Evolutionary conservation across 2,888 invertebrate genomes (phyloP).

Genomic region (Sinohyriopsis cumingii): DNA sequence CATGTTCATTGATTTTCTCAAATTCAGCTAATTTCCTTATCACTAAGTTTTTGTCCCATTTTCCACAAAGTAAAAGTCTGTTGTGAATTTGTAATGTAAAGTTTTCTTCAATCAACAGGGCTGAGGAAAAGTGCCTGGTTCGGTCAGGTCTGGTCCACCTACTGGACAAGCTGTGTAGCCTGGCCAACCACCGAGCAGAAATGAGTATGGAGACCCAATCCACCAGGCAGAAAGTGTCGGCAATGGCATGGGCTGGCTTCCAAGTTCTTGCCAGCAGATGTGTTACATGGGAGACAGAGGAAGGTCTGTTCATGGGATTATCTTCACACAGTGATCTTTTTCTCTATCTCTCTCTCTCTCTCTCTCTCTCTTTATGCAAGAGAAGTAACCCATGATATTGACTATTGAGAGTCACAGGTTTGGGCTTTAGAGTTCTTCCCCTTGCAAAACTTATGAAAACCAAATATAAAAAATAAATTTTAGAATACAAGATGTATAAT

Average conservation of each 20-base stretch:
- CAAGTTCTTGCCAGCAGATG: conserved; percentile 71
- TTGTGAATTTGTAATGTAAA: too few relatives aligned
- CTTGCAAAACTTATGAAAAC: too few relatives aligned
- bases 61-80: too few relatives aligned
- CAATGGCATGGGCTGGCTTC: conserved; percentile 73
- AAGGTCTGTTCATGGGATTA: conserved; percentile 47
- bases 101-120: conserved; percentile 40
- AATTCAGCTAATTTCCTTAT: too few relatives aligned
- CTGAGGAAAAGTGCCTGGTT: conserved; percentile 71
- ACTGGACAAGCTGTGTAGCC: conserved; percentile 69
- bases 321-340: not conserved
- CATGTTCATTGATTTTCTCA: too few relatives aligned
- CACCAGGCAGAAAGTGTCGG: conserved; percentile 66
- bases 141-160: conserved; percentile 70
- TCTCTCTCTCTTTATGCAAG: too few relatives aligned
- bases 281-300: conserved; percentile 71
- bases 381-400: too few relatives aligned
- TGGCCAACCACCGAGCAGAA: conserved; percentile 61
- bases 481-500: too few relatives aligned
- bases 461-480: too few relatives aligned
- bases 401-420: too few relatives aligned
- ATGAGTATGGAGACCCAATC: conserved; percentile 57
- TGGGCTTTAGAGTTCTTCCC: too few relatives aligned
- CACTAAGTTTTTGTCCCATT: too few relatives aligned
- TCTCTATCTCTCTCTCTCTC: not conserved